Conservation (phyloP, 2,113 vertebrate genomes). For the Pristiophorus japonicus region DNA sequence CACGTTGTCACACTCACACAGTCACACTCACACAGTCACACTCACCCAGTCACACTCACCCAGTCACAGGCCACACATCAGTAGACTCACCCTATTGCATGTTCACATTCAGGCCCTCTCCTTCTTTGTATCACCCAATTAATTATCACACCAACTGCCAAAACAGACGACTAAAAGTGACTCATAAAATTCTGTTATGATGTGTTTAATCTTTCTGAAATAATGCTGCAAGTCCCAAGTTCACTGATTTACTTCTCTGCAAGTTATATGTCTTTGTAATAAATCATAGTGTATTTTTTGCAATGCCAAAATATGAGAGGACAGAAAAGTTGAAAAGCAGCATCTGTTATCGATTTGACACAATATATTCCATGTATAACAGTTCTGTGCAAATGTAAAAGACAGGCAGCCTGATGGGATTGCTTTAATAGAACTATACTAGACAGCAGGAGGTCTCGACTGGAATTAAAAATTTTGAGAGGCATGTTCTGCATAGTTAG, state of each 20-base stretch:
- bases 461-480: background rate
- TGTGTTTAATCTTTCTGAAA: background rate
- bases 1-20: too few relatives aligned
- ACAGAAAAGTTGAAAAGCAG: background rate
- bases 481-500: background rate
- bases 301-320: background rate
- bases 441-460: background rate
- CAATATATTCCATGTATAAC: background rate
- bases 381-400: background rate
- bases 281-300: background rate
- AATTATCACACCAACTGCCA: background rate
- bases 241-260: background rate
- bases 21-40: background rate
- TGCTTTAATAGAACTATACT: background rate
- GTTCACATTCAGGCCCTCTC: background rate
- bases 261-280: background rate
- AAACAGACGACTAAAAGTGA: background rate
- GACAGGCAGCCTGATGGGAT: background rate
- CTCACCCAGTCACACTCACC: too few relatives aligned
- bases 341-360: background rate
- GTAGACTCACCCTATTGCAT: background rate
- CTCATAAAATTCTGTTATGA: background rate
- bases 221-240: background rate
- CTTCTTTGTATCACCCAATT: background rate
- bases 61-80: too few relatives aligned